Evolutionary conservation across 2,797 vertebrate species (phyloP).

Genomic region (Coregonus suidteri): DNA sequence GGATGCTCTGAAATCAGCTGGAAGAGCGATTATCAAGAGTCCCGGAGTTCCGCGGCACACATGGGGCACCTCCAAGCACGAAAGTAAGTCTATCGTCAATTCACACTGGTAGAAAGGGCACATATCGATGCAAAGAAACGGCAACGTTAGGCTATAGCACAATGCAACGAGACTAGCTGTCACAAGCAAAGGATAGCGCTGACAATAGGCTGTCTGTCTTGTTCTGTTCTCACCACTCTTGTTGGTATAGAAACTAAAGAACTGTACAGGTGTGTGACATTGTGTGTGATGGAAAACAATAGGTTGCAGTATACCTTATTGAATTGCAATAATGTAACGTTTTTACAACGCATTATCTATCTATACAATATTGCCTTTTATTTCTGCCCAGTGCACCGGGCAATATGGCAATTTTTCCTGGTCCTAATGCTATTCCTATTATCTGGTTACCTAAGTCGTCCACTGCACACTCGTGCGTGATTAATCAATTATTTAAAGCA

Average conservation of each 20-base stretch:
- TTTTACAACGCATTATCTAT: background rate
- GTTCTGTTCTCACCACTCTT: background rate
- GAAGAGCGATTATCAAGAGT: conserved; percentile 88
- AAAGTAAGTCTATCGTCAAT: conserved; percentile 76
- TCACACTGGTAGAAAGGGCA: background rate
- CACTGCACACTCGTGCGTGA: background rate
- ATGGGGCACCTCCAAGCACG: conserved; percentile 85
- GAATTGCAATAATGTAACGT: background rate
- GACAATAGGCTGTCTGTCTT: background rate
- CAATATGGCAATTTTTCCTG: conserved; percentile 13
- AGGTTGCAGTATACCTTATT: background rate
- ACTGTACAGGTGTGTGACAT: background rate
- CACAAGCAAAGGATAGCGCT: background rate
- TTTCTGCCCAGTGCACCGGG: background rate
- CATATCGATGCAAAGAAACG: background rate
- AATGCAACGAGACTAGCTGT: background rate
- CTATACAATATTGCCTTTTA: conserved; percentile 4
- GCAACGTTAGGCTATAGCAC: background rate
- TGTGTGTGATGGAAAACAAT: background rate
- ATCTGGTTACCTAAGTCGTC: background rate
- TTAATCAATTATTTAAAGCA: background rate
- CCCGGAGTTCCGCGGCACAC: conserved; percentile 85
- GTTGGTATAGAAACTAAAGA: background rate
- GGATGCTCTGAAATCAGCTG: conserved; percentile 88
- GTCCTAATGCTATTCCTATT: conserved; percentile 26